Base-by-base conservation (phyloP, 2,888 invertebrate species). In the Acholoe squamosa region DNA sequence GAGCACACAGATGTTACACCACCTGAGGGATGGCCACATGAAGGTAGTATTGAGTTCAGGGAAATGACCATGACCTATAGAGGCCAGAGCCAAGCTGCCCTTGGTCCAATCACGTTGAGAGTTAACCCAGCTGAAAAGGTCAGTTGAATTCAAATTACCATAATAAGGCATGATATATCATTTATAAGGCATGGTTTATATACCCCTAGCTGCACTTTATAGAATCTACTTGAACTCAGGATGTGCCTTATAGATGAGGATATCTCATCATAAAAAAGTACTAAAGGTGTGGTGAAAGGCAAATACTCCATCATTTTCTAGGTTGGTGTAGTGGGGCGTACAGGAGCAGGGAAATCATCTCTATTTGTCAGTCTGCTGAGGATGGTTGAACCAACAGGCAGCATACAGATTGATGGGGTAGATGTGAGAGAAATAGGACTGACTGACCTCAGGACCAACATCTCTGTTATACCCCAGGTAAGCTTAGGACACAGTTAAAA, bases 381-480 rank as follows among this genome's bases (percentile, higher is more conserved):
- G 84, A 34, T 84, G 34, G 84, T 51, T 12, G 84, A 84, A 34
- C 84, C 84, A 1, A 51, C 51, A n/a, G 84, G 84, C 10, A 34
- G 51, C 19, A 84, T 84, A 0, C 16, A 5, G 19, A 84, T 84
- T 84, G 84, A 84, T 84, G 84, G 84, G 12, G 14, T 84, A 34
- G 84, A 84, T 7, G 51, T 84, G 12, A 84, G n/a, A 16, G 3
- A 84, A 43, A 84, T 84, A 1, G 84, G 84, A 34, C 51, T 84
- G 33, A 84, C 84, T 34, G 84, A 84, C 25, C 84, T 84, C 84
- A 84, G 84, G 28, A 84, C 22, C 22, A 34, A 34, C 33, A 34
- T 84, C 12, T 84, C 84, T 25, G 51, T 84, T 7, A 84, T 84
- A 51, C 84, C 84, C 34, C 84, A 84, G 84, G 84, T 84, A 33